Evolutionary conservation across 1,140 invertebrate species (phyloP).

Genomic region (Saxidomus purpurata): DNA sequence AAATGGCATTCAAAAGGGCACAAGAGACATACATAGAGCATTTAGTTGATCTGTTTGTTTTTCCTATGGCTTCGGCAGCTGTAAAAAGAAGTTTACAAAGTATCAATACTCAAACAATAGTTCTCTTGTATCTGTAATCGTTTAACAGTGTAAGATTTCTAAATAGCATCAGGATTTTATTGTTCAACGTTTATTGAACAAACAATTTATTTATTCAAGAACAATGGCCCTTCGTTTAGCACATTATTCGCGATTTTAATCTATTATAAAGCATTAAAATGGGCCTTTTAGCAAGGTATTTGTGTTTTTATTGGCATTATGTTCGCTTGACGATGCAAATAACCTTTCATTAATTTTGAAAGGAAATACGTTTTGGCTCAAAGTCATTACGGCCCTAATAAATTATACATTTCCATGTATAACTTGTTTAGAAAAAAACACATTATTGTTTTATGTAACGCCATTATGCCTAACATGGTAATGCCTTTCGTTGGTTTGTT

Average conservation of each 20-base stretch:
- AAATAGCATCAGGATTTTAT: conserved; percentile 62
- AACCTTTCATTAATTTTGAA: conserved; percentile 16
- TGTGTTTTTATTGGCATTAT: conserved; percentile 59
- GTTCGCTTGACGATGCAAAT: conserved; percentile 19
- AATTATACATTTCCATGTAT: conserved; percentile 14
- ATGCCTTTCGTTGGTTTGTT: background rate
- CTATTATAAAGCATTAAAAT: conserved; percentile 48
- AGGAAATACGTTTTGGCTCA: conserved; percentile 7
- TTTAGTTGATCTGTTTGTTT: conserved; percentile 57
- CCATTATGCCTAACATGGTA: background rate
- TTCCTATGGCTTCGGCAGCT: conserved; percentile 54
- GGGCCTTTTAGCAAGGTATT: conserved; percentile 58
- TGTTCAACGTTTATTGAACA: conserved; percentile 61
- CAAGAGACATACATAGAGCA: background rate
- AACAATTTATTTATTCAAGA: conserved; percentile 67
- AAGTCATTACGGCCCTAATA: background rate
- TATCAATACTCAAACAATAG: conserved; percentile 59
- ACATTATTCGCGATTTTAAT: conserved; percentile 58
- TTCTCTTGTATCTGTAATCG: conserved; percentile 60
- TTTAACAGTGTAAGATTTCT: conserved; percentile 63
- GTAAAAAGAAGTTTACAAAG: conserved; percentile 35
- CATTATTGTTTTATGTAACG: conserved; percentile 3
- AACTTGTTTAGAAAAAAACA: conserved; percentile 25
- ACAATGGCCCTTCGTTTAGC: conserved; percentile 62
- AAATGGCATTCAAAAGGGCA: conserved; percentile 30